phyloP scores from a whole-genome alignment of 2,797 vertebrate genomes.

The Capromys pilorides region DNA sequence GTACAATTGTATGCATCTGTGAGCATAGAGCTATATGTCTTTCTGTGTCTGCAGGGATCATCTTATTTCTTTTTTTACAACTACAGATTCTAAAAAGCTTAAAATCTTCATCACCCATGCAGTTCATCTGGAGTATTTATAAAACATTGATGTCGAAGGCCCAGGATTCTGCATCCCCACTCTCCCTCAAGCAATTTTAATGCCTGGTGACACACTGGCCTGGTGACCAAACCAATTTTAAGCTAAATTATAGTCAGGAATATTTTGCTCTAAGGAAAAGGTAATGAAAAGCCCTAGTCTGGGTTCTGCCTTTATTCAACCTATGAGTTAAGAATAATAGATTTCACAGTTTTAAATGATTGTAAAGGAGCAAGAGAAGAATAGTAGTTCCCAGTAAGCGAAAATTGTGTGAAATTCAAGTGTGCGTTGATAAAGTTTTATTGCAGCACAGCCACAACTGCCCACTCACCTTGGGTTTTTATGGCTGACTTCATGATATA shows the following conservation, averaged over 20 bases:
- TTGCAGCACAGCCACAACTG: not conserved
- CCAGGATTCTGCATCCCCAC: not conserved
- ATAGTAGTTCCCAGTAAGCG: not conserved
- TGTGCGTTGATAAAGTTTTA: not conserved
- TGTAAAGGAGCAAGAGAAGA: not conserved
- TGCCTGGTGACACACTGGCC: not conserved
- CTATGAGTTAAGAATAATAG: not conserved
- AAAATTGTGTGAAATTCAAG: conserved; percentile 40
- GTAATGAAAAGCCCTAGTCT: not conserved
- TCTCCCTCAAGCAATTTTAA: not conserved
- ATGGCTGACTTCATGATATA: not conserved
- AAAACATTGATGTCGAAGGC: not conserved
- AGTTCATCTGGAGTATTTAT: not conserved
- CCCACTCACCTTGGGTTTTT: not conserved
- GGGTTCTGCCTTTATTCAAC: not conserved
- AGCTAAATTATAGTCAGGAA: not conserved
- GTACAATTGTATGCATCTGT: not conserved
- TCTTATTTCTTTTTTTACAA: not conserved
- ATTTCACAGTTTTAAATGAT: conserved; percentile 28
- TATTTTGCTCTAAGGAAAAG: not conserved
- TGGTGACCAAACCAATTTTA: not conserved
- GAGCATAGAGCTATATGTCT: not conserved
- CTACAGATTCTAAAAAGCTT: not conserved
- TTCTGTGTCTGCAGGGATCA: not conserved
- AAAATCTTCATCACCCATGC: not conserved